Percentiles rank a stretch among this genome's conserved stretches.
Conservation (phyloP, 2,888 invertebrate species). For the Sphaerophoria rueppellii region DNA sequence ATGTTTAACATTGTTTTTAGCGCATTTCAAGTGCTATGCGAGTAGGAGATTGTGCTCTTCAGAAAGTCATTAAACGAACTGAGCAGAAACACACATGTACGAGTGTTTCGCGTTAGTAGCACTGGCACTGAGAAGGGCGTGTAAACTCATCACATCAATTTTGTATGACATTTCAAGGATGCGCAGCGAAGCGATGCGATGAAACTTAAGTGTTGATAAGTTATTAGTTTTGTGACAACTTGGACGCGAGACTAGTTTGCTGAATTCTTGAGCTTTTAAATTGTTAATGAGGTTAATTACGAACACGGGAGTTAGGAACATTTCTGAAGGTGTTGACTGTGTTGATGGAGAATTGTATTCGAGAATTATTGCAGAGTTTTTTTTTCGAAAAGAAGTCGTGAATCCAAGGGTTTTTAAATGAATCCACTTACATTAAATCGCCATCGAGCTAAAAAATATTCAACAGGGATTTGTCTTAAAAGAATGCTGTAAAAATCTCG, state of each 20-base stretch:
- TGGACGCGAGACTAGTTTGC: not conserved
- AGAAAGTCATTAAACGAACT: slow-evolving; percentile 29
- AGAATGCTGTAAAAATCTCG: too few species aligned
- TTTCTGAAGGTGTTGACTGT: too few species aligned
- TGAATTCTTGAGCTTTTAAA: not conserved
- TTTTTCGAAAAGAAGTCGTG: too few species aligned
- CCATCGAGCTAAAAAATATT: too few species aligned
- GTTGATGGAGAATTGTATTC: too few species aligned
- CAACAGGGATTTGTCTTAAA: too few species aligned
- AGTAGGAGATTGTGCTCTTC: slow-evolving; percentile 25
- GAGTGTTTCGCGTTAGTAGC: too few species aligned
- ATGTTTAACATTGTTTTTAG: slow-evolving; percentile 64
- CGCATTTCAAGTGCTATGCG: slow-evolving; percentile 26
- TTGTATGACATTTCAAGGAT: slow-evolving; percentile 27
- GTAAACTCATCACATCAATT: slow-evolving; percentile 4
- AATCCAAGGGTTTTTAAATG: too few species aligned
- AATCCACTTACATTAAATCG: too few species aligned
- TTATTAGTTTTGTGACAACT: slow-evolving; percentile 3
- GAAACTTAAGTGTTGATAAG: not conserved
- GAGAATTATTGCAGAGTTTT: too few species aligned
- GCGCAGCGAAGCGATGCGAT: not conserved
- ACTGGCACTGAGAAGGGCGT: not conserved
- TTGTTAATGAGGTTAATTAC: not conserved
- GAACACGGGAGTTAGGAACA: not conserved
- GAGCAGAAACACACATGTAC: not conserved